phyloP scores from a whole-genome alignment of 2,797 vertebrate species.

The Pseudochirops corinnae region DNA sequence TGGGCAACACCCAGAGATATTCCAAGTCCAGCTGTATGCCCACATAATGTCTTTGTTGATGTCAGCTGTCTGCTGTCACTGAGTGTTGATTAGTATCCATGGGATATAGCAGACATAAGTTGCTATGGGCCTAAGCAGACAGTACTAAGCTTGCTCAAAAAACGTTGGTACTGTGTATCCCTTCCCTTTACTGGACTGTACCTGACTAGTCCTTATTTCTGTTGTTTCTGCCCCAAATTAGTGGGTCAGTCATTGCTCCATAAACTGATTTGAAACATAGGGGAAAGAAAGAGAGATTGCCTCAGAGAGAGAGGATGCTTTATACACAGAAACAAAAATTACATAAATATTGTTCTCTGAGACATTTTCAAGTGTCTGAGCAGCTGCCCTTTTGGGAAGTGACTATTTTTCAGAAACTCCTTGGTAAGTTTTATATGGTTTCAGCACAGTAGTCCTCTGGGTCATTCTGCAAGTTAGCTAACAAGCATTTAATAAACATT shows the following conservation, averaged over 20 bases:
- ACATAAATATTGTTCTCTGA: background rate
- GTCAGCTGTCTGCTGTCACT: background rate
- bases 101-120: slow-evolving; percentile 24
- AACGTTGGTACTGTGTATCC: background rate
- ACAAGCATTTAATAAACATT: background rate
- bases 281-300: background rate
- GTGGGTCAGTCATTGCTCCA: background rate
- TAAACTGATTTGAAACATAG: background rate
- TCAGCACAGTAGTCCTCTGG: background rate
- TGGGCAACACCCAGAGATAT: slow-evolving; percentile 34
- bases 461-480: background rate
- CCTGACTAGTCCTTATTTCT: background rate
- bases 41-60: background rate
- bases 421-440: background rate
- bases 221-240: background rate
- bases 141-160: slow-evolving; percentile 24
- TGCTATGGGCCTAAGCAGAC: slow-evolving; percentile 19
- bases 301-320: background rate
- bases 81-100: background rate
- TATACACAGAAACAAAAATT: background rate
- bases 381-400: background rate
- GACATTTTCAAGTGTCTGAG: background rate
- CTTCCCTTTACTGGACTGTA: background rate
- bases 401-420: background rate
- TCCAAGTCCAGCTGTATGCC: slow-evolving; percentile 25